Evolutionary conservation across 1,140 invertebrate species (phyloP).

Genomic region (Samia ricini): DNA sequence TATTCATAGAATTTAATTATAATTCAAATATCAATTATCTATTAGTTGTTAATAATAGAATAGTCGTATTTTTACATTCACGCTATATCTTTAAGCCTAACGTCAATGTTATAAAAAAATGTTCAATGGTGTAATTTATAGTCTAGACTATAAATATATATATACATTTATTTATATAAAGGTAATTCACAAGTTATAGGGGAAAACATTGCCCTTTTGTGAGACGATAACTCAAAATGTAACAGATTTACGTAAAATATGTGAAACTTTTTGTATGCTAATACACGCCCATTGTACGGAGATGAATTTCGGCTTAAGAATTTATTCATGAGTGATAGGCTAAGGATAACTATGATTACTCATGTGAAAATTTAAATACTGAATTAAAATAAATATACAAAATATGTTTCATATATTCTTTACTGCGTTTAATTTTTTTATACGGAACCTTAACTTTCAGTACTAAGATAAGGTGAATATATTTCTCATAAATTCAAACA

Average conservation of each 20-base stretch:
- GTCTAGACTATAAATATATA: neutral
- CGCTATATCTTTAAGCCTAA: too few species aligned
- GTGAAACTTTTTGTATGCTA: slow-evolving; percentile 76
- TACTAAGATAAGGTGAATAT: too few species aligned
- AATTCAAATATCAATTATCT: too few species aligned
- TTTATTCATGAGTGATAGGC: slow-evolving; percentile 62
- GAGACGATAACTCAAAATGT: slow-evolving; percentile 72
- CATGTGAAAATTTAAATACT: too few species aligned
- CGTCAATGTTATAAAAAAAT: neutral
- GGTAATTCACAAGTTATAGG: slow-evolving; percentile 58
- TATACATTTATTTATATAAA: slow-evolving; percentile 37
- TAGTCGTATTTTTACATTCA: too few species aligned
- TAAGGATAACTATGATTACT: slow-evolving; percentile 44
- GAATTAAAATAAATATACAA: too few species aligned
- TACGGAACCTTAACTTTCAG: too few species aligned
- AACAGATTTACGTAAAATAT: slow-evolving; percentile 73
- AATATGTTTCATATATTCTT: too few species aligned
- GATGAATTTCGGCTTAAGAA: slow-evolving; percentile 70
- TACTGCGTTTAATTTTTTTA: too few species aligned
- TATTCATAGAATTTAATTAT: too few species aligned
- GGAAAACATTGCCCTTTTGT: slow-evolving; percentile 57
- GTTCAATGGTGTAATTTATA: neutral
- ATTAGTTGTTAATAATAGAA: too few species aligned
- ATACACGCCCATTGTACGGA: slow-evolving; percentile 73
- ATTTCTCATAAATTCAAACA: too few species aligned